Evolutionary conservation across 2,888 invertebrate genomes (phyloP), one percentile per base, ranked within the genome.

Genomic region (Ennomos fuscantarius): DNA sequence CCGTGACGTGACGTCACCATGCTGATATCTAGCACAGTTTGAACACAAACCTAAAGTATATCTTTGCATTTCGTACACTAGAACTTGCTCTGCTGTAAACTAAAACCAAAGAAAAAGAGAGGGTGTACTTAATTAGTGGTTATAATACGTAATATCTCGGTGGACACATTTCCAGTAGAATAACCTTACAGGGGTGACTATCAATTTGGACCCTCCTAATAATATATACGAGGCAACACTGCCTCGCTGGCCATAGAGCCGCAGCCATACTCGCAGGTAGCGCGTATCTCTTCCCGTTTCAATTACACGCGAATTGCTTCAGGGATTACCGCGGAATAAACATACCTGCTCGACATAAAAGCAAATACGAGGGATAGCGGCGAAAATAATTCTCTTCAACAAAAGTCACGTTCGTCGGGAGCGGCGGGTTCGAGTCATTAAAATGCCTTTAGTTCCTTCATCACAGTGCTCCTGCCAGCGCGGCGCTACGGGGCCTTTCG

Each of bases 361-460:
- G 47, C 44, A 31, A 56, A 49, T 47, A 37, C 36, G 44, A 42
- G 40, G 49, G 47, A 44, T 32, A 41, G 45, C 51, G 39, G 55
- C 41, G 49, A 45, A 53, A 50, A 49, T 36, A 50, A 53, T 58
- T 12, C 57, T 45, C 55, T 49, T 57, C 50, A 44, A 57, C 40
- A 40, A 52, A 55, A 60, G 57, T 60, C 57, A 60, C 55, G 60
- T 53, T 35, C 44, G 31, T 40, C 41, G 36, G 40, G 44, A 45
- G 15, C 43, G 46, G 43, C 50, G 55, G 59, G 59, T 55, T 42
- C 33, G 40, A 58, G 41, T 59, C 59, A 62, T 59, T 61, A 61
- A 49, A 56, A 46, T 53, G 46, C 46, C 55, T 46, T 43, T 43
- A 39, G 45, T 45, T 46, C 50, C 46, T 50, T 33, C 45, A 40